Evolutionary conservation across 2,888 invertebrate genomes (phyloP), one percentile per base, ranked within the genome.

Genomic region (Drosophila dives): DNA sequence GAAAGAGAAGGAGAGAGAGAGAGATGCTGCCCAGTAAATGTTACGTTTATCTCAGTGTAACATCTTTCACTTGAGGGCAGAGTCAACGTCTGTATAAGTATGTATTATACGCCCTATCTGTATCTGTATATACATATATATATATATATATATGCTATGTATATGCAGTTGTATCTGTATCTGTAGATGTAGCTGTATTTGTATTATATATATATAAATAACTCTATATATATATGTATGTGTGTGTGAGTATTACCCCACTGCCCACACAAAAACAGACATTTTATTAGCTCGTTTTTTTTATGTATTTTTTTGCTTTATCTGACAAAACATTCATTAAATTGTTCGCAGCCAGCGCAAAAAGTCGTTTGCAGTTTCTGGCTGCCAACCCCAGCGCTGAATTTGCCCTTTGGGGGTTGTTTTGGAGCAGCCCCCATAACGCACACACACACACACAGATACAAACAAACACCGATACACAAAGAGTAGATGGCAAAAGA

Each of bases 281-380:
- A 74, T 83, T 75, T 78, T 78, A 80, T 77, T 79, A 83, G 71
- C 86, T 72, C 66, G 62, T 68, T 76, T 82, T 77, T 71, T 81
- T 71, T 36, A 33, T 66, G 69, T 60, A 54, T 64, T 64, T 23
- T 45, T 60, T 64, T 40, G 50, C 72, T 77, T 74, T 79, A 88
- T 86, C 87, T 88, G 79, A 88, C 90, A 88, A 86, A 89, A 90
- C 87, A 89, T 87, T 87, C 90, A 87, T 87, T 87, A 89, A 87
- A 87, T 87, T 87, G 85, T 77, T 80, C 80, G 73, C 75, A 80
- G 70, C 62, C 70, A 74, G 65, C 59, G 74, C 74, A 67, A 77
- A 80, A 72, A 75, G 67, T 75, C 72, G 70, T 72, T 64, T 63
- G 38, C 71, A 69, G 66, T 64, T 64, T 54, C 56, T 64, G 69